These are phyloP conservation scores for Galeopsomyia nigrocyanea DNA, from an alignment of 2,888 invertebrate species.

Conservation along the genomic window DNA sequence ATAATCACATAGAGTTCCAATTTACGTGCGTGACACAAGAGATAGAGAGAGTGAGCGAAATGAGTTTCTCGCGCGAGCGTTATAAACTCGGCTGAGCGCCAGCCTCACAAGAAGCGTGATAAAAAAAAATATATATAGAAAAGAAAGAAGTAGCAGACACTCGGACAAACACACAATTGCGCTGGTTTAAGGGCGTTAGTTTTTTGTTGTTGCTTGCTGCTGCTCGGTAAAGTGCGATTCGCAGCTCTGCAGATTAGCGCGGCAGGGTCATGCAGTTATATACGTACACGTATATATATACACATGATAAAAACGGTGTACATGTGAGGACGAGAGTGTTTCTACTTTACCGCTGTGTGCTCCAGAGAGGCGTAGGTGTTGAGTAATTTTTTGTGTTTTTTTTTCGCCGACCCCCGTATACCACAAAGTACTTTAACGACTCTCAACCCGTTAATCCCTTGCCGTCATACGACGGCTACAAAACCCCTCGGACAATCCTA, in stretches of 20 bases:
- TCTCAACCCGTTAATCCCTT: neutral
- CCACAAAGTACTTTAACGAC: constrained; percentile 35
- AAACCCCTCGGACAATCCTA: neutral
- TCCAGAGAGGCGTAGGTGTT: constrained; percentile 32
- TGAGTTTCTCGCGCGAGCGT: constrained; percentile 5
- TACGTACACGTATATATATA: constrained; percentile 14
- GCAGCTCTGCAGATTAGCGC: constrained; percentile 29
- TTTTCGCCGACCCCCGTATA: constrained; percentile 20
- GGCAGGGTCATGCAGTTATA: constrained; percentile 6
- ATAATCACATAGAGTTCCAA: constrained; percentile 7
- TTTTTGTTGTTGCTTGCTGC: constrained; percentile 1
- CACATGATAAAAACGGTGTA: constrained; percentile 9
- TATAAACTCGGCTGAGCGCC: constrained; percentile 1
- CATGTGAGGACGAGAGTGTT: constrained; percentile 31
- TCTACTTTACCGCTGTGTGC: constrained; percentile 43
- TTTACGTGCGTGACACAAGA: constrained; percentile 13
- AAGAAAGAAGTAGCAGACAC: neutral
- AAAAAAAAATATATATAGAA: neutral
- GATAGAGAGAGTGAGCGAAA: too few relatives aligned
- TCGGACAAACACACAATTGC: neutral
- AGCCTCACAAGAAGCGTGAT: neutral
- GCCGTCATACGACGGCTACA: neutral
- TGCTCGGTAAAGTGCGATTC: constrained; percentile 17
- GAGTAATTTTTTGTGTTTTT: constrained; percentile 42
- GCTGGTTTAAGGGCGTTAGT: neutral